Evolutionary conservation across 2,797 vertebrate genomes (phyloP).

Genomic region (Bradypus variegatus): DNA sequence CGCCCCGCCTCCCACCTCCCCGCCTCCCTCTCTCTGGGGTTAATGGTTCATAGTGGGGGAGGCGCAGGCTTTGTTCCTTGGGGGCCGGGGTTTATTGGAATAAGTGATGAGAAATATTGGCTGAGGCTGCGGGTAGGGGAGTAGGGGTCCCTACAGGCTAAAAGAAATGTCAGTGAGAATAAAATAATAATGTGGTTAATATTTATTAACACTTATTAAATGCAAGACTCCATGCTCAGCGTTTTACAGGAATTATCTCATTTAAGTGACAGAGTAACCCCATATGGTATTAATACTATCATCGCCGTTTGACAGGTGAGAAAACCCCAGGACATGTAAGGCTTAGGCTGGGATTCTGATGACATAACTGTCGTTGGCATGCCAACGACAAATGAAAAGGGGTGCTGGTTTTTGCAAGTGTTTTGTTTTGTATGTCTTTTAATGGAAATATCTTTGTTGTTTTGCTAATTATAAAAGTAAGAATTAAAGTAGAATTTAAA

Average conservation of each 20-base stretch:
- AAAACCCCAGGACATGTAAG: background rate
- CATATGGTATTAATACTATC: background rate
- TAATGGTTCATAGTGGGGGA: background rate
- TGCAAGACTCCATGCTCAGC: background rate
- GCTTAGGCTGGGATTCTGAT: background rate
- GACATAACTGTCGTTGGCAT: background rate
- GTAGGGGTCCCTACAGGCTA: background rate
- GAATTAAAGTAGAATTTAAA: background rate
- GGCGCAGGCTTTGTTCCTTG: background rate
- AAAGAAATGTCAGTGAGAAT: background rate
- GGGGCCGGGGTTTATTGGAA: background rate
- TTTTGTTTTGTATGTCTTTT: background rate
- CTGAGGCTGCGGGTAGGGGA: background rate
- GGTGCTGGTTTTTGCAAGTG: background rate
- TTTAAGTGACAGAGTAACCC: background rate
- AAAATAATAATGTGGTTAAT: background rate
- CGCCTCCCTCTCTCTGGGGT: background rate
- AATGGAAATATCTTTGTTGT: constrained; percentile 12
- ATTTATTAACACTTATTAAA: background rate
- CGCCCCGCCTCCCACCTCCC: background rate
- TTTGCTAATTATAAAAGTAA: constrained; percentile 8
- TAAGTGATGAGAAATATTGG: background rate
- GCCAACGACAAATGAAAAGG: background rate
- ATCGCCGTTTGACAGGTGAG: background rate
- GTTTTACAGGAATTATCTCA: constrained; percentile 17